Evolutionary conservation across 2,888 invertebrate species (phyloP).

Genomic region (Diarsia brunnea): DNA sequence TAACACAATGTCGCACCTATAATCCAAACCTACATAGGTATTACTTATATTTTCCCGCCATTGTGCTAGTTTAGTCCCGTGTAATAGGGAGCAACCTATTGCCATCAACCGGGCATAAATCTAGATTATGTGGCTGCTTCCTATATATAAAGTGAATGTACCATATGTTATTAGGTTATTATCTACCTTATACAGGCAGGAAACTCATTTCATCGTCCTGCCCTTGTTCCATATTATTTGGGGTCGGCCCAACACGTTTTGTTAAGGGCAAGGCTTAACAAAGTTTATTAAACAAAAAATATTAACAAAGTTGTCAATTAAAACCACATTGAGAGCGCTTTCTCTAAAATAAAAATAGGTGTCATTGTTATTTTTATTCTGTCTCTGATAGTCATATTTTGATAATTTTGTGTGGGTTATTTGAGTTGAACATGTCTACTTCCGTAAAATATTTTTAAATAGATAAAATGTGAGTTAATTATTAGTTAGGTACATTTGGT

Average conservation of each 20-base stretch:
- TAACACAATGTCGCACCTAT: not conserved
- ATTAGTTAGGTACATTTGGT: too few relatives aligned
- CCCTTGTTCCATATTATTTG: too few relatives aligned
- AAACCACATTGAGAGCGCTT: too few relatives aligned
- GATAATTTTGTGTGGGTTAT: too few relatives aligned
- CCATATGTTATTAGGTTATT: not conserved
- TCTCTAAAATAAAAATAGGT: too few relatives aligned
- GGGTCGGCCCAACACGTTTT: too few relatives aligned
- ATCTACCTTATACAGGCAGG: not conserved
- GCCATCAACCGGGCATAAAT: not conserved
- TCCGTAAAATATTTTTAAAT: too few relatives aligned
- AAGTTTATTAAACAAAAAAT: not conserved
- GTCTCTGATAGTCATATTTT: too few relatives aligned
- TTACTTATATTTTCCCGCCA: not conserved
- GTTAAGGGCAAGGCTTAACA: not conserved
- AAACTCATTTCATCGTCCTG: not conserved
- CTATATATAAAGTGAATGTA: not conserved
- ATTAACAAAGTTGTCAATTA: not conserved
- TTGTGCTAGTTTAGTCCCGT: not conserved
- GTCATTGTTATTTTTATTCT: too few relatives aligned
- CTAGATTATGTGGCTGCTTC: not conserved
- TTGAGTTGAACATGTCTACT: too few relatives aligned
- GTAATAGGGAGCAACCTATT: not conserved
- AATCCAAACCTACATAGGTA: not conserved
- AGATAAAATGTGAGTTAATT: too few relatives aligned